phyloP scores from a whole-genome alignment of 2,797 vertebrate species.

The Lemur catta region DNA sequence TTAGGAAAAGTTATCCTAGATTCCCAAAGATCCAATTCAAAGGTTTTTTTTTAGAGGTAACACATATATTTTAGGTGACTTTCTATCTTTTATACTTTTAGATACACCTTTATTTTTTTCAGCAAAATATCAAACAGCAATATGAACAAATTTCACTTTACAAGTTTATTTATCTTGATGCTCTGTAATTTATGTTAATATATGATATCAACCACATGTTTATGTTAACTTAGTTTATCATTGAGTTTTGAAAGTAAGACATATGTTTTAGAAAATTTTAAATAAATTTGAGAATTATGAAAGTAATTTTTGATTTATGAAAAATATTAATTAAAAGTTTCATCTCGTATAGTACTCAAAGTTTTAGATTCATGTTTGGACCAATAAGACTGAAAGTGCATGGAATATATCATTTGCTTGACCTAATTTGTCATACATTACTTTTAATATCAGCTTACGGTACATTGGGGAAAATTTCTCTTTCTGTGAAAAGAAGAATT shows the following conservation, averaged over 20 bases:
- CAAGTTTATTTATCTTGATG: conserved; percentile 46
- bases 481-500: neutral
- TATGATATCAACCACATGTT: conserved; percentile 5
- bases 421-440: neutral
- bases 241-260: conserved; percentile 15
- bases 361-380: neutral
- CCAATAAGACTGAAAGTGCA: neutral
- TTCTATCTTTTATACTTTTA: neutral
- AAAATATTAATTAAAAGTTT: neutral
- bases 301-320: neutral
- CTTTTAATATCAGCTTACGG: neutral
- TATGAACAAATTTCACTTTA: conserved; percentile 45
- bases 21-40: conserved; percentile 6
- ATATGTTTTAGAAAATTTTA: neutral
- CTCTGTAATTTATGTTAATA: conserved; percentile 32
- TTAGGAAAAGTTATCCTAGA: conserved; percentile 14
- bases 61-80: neutral
- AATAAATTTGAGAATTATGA: neutral
- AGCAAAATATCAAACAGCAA: neutral
- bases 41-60: conserved; percentile 36
- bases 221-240: conserved; percentile 54
- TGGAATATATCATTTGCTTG: neutral
- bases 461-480: neutral
- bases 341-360: neutral
- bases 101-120: neutral